Conservation (phyloP, 2,888 invertebrate species). For the Chaitophorus viminalis region DNA sequence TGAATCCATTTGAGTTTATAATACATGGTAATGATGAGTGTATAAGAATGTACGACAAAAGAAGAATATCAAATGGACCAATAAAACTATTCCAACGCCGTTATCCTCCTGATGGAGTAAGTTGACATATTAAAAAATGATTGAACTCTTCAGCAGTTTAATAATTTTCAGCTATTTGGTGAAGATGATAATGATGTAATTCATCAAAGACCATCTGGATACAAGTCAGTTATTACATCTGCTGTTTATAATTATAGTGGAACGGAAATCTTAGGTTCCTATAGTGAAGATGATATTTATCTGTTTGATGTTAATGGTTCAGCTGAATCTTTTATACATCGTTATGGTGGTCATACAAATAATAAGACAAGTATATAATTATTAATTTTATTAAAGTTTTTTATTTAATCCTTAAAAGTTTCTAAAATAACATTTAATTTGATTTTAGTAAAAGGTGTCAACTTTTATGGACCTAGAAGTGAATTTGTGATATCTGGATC, state of each 20-base stretch:
- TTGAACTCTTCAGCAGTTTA: neutral
- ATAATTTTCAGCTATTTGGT: neutral
- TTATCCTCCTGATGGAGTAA: neutral
- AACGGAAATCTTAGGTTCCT: slow-evolving; percentile 89
- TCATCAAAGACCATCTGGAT: no score
- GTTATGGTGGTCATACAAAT: slow-evolving; percentile 77
- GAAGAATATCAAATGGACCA: slow-evolving; percentile 63
- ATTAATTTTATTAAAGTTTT: slow-evolving; percentile 39
- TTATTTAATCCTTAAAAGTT: neutral
- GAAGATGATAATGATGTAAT: neutral
- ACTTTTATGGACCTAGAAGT: slow-evolving; percentile 91
- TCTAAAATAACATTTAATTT: neutral
- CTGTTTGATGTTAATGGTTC: slow-evolving; percentile 78
- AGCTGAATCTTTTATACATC: slow-evolving; percentile 69
- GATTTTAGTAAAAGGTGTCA: slow-evolving; percentile 83
- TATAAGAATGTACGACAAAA: slow-evolving; percentile 81
- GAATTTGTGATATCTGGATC: slow-evolving; percentile 93
- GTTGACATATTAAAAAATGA: neutral
- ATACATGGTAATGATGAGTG: slow-evolving; percentile 84
- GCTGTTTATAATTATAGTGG: slow-evolving; percentile 93
- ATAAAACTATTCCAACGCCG: slow-evolving; percentile 32
- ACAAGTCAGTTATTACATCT: slow-evolving; percentile 76
- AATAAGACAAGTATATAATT: slow-evolving; percentile 72
- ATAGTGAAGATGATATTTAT: slow-evolving; percentile 93
- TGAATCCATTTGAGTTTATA: slow-evolving; percentile 80